Evolutionary conservation across 2,888 invertebrate genomes (phyloP), one percentile per base, ranked within the genome.

Genomic region (Maniola hyperantus): DNA sequence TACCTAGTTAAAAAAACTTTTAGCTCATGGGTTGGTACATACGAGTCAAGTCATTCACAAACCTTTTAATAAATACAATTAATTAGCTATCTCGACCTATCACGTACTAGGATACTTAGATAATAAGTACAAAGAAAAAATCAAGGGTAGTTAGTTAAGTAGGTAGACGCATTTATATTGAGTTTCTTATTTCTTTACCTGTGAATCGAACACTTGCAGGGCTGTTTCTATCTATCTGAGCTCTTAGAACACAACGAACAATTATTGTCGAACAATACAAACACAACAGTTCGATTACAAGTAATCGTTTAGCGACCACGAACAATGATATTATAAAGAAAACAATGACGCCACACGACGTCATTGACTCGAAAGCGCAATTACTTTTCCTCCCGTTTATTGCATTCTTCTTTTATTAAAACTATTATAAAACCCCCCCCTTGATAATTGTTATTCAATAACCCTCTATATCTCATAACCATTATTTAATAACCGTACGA

Each of bases 351-450:
- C 79, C 78, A 74, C 78, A 77, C 76, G 77, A 77, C 68, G 71
- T 75, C 68, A 74, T 77, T 77, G 76, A 77, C 74, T 76, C 69
- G 53, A 66, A 70, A 74, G 74, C 69, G 71, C 72, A 68, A 72
- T 68, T 73, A 73, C 67, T 63, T 62, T 71, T 74, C 67, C 65
- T 72, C 75, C 65, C 64, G 67, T 69, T 70, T 67, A 61, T 67
- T 70, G 51, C 67, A 59, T 72, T 72, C 76, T 78, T 78, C 75
- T 75, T 77, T 79, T 79, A 78, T 78, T 75, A 72, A 74, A 73
- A 71, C 73, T 73, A 72, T 76, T 75, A 75, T 74, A 71, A 69
- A 70, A 69, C 58, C 50, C 65, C 71, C 65, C 71, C 71, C 74
- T 74, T 72, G 68, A 73, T 72, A 73, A 75, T 76, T 74, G 74